Conservation (phyloP, 2,888 invertebrate genomes). For the Chalcosyrphus nemorum region DNA sequence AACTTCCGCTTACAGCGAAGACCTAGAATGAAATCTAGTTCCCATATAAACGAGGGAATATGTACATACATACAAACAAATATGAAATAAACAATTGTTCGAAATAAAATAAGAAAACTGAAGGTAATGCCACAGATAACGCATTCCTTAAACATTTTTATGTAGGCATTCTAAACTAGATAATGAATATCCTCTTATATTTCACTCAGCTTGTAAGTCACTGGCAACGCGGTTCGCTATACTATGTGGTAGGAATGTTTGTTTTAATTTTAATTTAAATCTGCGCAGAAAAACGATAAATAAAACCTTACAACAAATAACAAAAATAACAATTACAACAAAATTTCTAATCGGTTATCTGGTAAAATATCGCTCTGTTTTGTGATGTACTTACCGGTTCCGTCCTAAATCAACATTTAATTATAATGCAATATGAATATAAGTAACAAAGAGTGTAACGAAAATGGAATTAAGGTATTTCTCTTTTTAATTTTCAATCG, state of each 20-base stretch:
- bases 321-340: neutral
- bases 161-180: too few species aligned
- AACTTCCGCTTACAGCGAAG: too few species aligned
- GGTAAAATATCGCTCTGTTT: neutral
- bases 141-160: too few species aligned
- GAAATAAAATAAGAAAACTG: too few species aligned
- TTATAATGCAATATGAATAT: neutral
- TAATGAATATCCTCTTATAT: too few species aligned
- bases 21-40: too few species aligned
- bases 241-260: slow-evolving; percentile 10
- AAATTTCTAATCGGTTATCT: neutral
- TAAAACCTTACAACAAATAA: neutral
- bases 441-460: neutral
- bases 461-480: neutral
- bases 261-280: slow-evolving; percentile 24
- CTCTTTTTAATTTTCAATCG: neutral
- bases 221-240: neutral
- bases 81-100: too few species aligned
- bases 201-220: too few species aligned
- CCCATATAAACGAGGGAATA: too few species aligned
- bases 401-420: slow-evolving; percentile 3
- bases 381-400: slow-evolving; percentile 33
- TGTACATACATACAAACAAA: too few species aligned
- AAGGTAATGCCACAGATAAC: too few species aligned
- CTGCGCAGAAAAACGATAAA: neutral